Evolutionary conservation across 2,797 vertebrate genomes (phyloP), one percentile per base, ranked within the genome.

Genomic region (Clarias laeviceps): DNA sequence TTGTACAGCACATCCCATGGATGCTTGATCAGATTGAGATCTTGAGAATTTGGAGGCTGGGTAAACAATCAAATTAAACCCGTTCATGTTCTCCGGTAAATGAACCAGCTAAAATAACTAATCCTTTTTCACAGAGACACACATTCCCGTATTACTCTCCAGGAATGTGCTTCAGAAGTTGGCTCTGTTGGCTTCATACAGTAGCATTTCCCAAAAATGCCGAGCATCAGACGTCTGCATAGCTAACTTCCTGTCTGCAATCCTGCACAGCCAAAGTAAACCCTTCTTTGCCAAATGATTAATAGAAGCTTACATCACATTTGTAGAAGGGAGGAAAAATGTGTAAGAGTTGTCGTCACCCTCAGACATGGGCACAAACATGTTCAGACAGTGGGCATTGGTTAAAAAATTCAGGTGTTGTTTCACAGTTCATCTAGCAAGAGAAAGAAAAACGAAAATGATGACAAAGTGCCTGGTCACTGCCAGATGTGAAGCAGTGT

Each of bases 391-490:
- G 5, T 56, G 27, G 50, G 62, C 45, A 27, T 14, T 32, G 2
- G 34, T 69, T 69, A 74, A 22, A 64, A 66, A 84, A 84, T 78
- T 12, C 24, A 37, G 62, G 50, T 69, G 83, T 56, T 54, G 29
- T 5, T 50, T 50, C 24, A 50, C 2, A 12, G 9, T 81, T 32
- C 29, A 50, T 45, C 8, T 50, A n/a, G 61, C 20, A 64, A 80
- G 7, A 18, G n/a, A 45, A 80, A 18, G 22, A 27, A 65, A 45
- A 65, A 0, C 0, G 22, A 50, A n/a, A 65, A 18, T 74, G 40
- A 73, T 50, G 34, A 45, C 68, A 34, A 78, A 64, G 57, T 50
- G 27, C n/a, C 2, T 8, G 12, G 70, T 83, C 61, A 56, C 8
- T 29, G 59, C 40, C 61, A 66, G 61, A 77, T 56, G 40, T 24